Conservation (phyloP, 2,888 invertebrate genomes). For the Podabrus alpinus region DNA sequence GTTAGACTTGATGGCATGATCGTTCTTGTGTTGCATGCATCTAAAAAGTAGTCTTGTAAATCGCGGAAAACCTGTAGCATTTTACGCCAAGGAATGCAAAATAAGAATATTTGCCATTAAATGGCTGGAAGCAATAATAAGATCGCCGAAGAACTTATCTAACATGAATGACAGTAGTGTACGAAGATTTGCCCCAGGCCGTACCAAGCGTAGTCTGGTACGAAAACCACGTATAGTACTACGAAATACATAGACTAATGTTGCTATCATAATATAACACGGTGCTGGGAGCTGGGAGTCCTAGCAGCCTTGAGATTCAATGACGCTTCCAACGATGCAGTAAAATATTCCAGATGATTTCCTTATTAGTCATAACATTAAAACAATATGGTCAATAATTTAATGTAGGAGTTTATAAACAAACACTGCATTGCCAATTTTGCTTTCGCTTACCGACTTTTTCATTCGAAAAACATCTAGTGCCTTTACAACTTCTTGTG, state of each 20-base stretch:
- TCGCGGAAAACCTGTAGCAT: background rate
- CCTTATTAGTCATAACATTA: background rate
- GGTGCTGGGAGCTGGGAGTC: constrained; percentile 24
- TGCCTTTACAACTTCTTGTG: too few relatives aligned
- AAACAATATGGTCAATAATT: background rate
- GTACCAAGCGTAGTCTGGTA: constrained; percentile 38
- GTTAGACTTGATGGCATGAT: background rate
- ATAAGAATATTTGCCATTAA: background rate
- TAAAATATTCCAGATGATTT: background rate
- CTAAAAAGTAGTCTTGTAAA: background rate
- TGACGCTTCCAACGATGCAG: constrained; percentile 8
- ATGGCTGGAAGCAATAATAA: background rate
- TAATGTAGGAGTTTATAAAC: background rate
- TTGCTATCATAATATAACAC: constrained; percentile 31
- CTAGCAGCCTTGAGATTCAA: constrained; percentile 22
- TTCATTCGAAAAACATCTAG: background rate
- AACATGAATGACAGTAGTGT: constrained; percentile 3
- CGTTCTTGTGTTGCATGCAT: background rate
- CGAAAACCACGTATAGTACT: constrained; percentile 28
- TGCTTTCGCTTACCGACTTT: background rate
- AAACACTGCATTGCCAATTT: background rate
- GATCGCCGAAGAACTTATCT: background rate
- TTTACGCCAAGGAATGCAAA: background rate
- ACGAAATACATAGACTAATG: constrained; percentile 36
- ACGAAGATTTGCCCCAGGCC: constrained; percentile 19